Evolutionary conservation across 2,888 invertebrate genomes (phyloP).

Genomic region (Phortica magna): DNA sequence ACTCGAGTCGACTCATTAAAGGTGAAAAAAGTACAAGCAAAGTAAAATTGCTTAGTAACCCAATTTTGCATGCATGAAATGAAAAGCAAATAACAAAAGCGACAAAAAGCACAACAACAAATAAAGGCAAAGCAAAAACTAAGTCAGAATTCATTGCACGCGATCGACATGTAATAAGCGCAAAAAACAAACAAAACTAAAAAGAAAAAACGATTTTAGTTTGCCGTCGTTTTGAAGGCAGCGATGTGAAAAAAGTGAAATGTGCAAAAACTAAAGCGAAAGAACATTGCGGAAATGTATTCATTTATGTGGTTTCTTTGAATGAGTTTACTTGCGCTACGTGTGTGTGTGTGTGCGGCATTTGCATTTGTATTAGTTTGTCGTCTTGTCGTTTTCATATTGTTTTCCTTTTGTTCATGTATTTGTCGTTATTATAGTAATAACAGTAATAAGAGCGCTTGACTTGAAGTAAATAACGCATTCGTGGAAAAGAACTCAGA

Average conservation of each 20-base stretch:
- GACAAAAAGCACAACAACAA: conserved; percentile 38
- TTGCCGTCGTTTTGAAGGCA: too few species aligned
- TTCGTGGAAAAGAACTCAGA: not conserved
- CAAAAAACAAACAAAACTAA: conserved; percentile 49
- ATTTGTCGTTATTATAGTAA: not conserved
- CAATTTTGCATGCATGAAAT: conserved; percentile 53
- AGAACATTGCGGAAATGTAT: conserved; percentile 60
- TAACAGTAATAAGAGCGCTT: not conserved
- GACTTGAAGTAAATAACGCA: not conserved
- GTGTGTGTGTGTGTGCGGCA: too few species aligned
- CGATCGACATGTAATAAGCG: conserved; percentile 43
- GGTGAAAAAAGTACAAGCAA: conserved; percentile 47
- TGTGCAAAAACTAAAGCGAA: conserved; percentile 54
- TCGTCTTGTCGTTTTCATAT: too few species aligned
- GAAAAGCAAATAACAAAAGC: conserved; percentile 36
- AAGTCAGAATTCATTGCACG: conserved; percentile 46
- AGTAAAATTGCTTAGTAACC: conserved; percentile 59
- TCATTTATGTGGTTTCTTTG: conserved; percentile 33
- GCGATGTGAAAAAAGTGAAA: too few species aligned
- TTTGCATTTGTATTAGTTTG: too few species aligned
- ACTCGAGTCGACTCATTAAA: conserved; percentile 32
- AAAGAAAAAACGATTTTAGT: conserved; percentile 49
- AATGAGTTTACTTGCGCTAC: not conserved
- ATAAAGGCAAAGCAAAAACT: conserved; percentile 6
- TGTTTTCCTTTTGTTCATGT: not conserved